Evolutionary conservation across 2,797 vertebrate genomes (phyloP).

Genomic region (Sitta carolinensis): DNA sequence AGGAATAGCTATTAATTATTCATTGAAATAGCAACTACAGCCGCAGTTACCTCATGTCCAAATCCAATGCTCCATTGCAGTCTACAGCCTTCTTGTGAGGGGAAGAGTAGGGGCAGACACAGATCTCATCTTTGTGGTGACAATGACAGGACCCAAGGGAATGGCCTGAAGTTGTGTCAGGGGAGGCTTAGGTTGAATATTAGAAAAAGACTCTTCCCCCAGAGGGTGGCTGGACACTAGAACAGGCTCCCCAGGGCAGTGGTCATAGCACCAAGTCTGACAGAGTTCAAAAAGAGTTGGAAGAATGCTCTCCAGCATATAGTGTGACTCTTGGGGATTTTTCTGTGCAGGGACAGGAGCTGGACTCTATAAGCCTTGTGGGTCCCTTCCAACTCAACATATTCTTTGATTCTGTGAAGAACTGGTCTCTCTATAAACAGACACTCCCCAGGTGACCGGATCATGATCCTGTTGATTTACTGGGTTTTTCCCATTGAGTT

Average conservation of each 20-base stretch:
- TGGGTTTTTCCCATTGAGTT: background rate
- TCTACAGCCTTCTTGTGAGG: background rate
- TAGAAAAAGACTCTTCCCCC: background rate
- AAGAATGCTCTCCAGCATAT: background rate
- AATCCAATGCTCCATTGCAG: background rate
- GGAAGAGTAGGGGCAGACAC: background rate
- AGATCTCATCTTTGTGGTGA: background rate
- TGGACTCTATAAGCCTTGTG: background rate
- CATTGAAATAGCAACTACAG: background rate
- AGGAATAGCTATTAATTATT: conserved; percentile 6
- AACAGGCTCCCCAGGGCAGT: background rate
- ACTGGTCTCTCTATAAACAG: background rate
- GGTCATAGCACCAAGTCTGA: background rate
- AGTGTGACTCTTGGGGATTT: background rate
- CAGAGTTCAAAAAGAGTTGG: background rate
- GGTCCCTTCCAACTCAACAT: background rate
- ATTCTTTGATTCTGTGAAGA: background rate
- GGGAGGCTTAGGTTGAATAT: background rate
- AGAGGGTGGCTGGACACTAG: background rate
- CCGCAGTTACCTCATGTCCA: background rate
- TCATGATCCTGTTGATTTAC: background rate
- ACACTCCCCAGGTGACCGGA: background rate
- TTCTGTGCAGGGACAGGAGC: background rate
- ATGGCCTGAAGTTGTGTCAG: background rate
- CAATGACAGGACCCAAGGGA: background rate